Base-by-base conservation (phyloP, 2,113 vertebrate genomes). In the Atrichornis clamosus region DNA sequence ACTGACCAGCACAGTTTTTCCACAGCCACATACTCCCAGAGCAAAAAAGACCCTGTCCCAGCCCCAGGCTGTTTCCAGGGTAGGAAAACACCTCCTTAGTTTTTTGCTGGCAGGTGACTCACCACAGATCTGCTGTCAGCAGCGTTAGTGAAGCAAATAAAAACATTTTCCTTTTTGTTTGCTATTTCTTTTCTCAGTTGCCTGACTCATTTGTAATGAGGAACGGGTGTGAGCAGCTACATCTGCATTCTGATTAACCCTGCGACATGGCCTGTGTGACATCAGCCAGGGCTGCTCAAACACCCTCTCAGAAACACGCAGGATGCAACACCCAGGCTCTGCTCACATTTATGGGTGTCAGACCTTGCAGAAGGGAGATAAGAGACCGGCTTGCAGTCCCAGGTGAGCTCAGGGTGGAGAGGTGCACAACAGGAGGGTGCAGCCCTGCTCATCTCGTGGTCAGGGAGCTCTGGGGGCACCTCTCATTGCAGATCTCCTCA, bases 341-440 rank as follows among this genome's bases (percentile, higher is more conserved):
- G 18, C 5, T n/a, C 64, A 18, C 7, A 4, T 14, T 24, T 1
- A 7, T 0, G 24, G 9, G 3, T 11, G 24, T 3, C 4, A 1
- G 37, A 32, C 37, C 42, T 13, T 8, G 69, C 46, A 7, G 33
- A 3, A 3, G 56, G 67, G 65, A 33, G 42, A 2, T 3, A 2
- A 47, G 26, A 3, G 1, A 2, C 56, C 32, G 2, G 42, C 4
- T 6, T 42, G 37, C 81, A 23, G 46, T 1, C 6, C 28, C 37
- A 9, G 55, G 32, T 5, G 47, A 33, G 53, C 53, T 13, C 52
- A 2, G 12, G 0, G 13, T 0, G 14, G 58, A 33, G 52, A 13
- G 53, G 27, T 65, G 18, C 59, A 2, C 64, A 2, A 5, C 1
- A 5, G n/a, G 32, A 53, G 18, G 50, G 27, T 1, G n/a, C 53